These are phyloP conservation scores for Gryllus longicercus DNA, from an alignment of 2,888 invertebrate genomes.

Conservation along the genomic window DNA sequence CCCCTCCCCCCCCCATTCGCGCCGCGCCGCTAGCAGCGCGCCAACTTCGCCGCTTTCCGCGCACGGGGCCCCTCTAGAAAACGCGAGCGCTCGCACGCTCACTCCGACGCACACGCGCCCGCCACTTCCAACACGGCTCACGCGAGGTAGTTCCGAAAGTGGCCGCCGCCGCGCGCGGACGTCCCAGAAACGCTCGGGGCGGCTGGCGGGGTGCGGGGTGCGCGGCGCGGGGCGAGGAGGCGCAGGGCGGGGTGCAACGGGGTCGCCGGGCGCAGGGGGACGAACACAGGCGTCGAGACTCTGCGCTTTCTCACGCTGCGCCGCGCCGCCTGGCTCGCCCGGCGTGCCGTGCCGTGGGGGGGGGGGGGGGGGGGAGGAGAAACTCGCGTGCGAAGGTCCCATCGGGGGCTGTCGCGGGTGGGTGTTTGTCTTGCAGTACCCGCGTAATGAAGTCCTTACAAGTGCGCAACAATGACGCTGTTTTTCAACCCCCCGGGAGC, in stretches of 20 bases:
- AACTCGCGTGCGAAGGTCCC: slow-evolving; percentile 6
- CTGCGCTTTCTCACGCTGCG: background rate
- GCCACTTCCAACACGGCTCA: background rate
- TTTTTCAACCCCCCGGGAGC: slow-evolving; percentile 10
- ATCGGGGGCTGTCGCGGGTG: background rate
- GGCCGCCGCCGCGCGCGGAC: background rate
- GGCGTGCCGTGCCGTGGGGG: background rate
- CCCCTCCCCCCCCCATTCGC: too few species aligned
- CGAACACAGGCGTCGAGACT: background rate
- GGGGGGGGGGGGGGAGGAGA: background rate
- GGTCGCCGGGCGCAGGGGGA: background rate
- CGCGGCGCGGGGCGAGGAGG: background rate
- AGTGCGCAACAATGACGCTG: background rate
- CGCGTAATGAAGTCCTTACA: background rate
- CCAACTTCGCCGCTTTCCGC: too few species aligned
- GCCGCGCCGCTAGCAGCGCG: too few species aligned
- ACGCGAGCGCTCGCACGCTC: too few species aligned
- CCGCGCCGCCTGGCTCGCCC: too few species aligned
- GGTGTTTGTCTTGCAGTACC: background rate
- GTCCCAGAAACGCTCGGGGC: background rate
- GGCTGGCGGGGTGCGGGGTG: background rate
- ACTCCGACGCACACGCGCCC: too few species aligned
- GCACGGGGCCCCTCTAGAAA: too few species aligned
- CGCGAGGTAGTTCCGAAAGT: slow-evolving; percentile 17
- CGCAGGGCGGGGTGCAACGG: background rate